Base-by-base conservation (phyloP, 92 coral and sea anemone species). In the Paramuricea clavata region DNA sequence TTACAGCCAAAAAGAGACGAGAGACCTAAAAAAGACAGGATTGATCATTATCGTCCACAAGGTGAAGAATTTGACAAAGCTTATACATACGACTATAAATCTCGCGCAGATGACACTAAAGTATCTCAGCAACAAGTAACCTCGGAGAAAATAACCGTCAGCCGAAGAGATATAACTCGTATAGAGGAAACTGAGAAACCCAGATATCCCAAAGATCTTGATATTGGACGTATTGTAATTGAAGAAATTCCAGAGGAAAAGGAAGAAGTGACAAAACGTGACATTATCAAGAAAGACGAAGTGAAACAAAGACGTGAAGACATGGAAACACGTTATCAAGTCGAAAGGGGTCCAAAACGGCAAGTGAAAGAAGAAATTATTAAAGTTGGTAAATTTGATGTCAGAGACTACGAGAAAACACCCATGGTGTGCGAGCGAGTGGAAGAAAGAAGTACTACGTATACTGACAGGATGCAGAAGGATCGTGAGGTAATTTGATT, bases 41-140 rank as follows among this genome's bases (percentile, higher is more conserved):
- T 76, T 39, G 82, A 30, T 11, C 82, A 60, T 8, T 60, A 49
- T 54, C 82, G 62, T 60, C 67, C 62, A 49, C 39, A 76, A 76
- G 82, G 62, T 22, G 67, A 49, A 39, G 82, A 76, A 12, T 76
- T 49, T 52, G 82, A 76, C 30, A 76, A 76, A 76, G 67, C 72
- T 26, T 65, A 65, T 31, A 26, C 41, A 16, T 42, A 22, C 69
- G 42, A 76, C 43, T 11, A 12, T 32, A 76, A 49, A 76, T 56
- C 65, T 12, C 72, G 26, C 3, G 27, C 68, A 76, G 82, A 76
- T 56, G 82, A 76, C 47, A 76, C 82, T 17, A 25, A 30, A n/a
- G 16, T 17, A 16, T 50, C 42, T 13, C 43, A 35, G 12, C 19
- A 76, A 76, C 39, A 52, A 31, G 82, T 76, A 15, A 3, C 82